Conservation (phyloP, 2,888 invertebrate species). For the Marronus borbonicus region DNA sequence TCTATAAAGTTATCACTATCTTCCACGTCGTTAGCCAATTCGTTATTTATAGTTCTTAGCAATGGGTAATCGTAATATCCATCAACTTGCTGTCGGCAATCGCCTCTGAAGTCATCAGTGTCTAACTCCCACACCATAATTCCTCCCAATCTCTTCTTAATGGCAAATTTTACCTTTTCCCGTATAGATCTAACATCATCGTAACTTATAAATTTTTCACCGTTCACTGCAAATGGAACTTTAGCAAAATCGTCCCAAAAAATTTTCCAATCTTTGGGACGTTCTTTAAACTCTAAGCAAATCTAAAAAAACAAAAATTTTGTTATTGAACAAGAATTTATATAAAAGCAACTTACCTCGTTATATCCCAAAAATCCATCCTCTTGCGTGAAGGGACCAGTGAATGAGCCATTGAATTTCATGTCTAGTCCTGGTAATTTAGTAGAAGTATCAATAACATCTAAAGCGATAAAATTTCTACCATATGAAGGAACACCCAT, state of each 20-base stretch:
- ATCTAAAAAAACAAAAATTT: conserved; percentile 70
- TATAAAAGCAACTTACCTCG: conserved; percentile 75
- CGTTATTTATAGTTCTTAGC: conserved; percentile 81
- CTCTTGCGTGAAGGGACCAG: conserved; percentile 85
- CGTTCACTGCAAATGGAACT: conserved; percentile 77
- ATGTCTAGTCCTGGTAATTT: conserved; percentile 72
- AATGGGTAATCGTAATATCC: conserved; percentile 76
- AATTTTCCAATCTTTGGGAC: conserved; percentile 73
- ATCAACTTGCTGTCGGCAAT: conserved; percentile 73
- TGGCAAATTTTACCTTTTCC: conserved; percentile 76
- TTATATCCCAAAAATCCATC: conserved; percentile 91
- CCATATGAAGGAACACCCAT: conserved; percentile 90
- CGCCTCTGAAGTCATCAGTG: conserved; percentile 88
- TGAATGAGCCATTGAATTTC: conserved; percentile 77
- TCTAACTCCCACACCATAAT: conserved; percentile 93
- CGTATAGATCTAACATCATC: conserved; percentile 84
- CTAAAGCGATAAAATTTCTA: conserved; percentile 79
- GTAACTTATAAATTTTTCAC: conserved; percentile 81
- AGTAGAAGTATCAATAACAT: conserved; percentile 61
- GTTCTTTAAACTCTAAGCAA: conserved; percentile 76
- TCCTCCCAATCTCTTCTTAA: conserved; percentile 79
- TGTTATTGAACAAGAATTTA: neutral
- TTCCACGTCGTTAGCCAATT: neutral
- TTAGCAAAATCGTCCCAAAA: conserved; percentile 81
- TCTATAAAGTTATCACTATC: conserved; percentile 6